Conservation (phyloP, 1,140 invertebrate species). For the Leptopilina clavipes region DNA sequence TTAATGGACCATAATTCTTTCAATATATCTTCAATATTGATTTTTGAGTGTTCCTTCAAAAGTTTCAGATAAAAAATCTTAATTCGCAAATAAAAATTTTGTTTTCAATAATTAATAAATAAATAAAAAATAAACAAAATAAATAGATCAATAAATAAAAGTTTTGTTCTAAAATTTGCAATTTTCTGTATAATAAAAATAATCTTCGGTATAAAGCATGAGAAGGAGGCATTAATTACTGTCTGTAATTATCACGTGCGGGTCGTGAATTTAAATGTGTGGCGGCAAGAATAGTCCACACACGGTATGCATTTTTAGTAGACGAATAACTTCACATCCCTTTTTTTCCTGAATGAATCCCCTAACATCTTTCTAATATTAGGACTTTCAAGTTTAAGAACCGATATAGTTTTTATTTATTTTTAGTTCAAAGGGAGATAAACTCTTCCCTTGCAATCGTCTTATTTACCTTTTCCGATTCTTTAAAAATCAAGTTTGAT, state of each 20-base stretch:
- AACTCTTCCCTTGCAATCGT: background rate
- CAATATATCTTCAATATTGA: background rate
- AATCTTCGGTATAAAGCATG: too few species aligned
- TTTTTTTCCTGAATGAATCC: background rate
- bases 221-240: background rate
- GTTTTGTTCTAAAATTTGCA: too few species aligned
- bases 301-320: background rate
- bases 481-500: background rate
- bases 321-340: background rate
- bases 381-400: constrained; percentile 13
- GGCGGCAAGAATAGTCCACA: too few species aligned
- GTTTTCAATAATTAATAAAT: too few species aligned
- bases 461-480: background rate
- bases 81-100: background rate
- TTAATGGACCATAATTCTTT: constrained; percentile 15
- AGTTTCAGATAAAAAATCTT: background rate
- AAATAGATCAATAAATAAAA: too few species aligned
- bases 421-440: background rate
- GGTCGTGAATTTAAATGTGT: background rate
- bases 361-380: constrained; percentile 10
- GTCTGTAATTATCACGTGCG: background rate
- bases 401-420: constrained; percentile 10
- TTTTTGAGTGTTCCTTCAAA: background rate
- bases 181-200: too few species aligned
- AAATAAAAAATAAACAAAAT: too few species aligned